These are phyloP conservation scores for Seriola dumerili DNA, from an alignment of 2,113 vertebrate species.

Conservation along the genomic window DNA sequence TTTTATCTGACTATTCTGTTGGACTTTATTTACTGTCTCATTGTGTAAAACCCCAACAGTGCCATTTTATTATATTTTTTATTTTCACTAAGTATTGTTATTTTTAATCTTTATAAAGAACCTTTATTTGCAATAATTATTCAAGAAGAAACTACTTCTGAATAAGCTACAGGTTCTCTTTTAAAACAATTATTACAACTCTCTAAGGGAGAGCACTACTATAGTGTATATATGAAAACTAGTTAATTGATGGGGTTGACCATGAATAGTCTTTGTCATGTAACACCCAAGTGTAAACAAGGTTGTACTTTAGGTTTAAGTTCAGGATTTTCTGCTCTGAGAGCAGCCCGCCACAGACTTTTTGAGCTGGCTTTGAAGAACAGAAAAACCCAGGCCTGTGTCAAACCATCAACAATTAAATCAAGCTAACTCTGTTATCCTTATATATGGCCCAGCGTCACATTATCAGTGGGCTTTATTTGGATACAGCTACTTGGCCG, in stretches of 20 bases:
- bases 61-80: too few relatives aligned
- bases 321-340: not conserved
- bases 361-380: not conserved
- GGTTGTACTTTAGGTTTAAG: not conserved
- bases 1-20: too few relatives aligned
- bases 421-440: slow-evolving; percentile 38
- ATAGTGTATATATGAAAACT: not conserved
- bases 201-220: too few relatives aligned
- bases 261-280: not conserved
- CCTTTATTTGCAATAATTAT: not conserved
- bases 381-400: not conserved
- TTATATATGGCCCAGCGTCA: not conserved
- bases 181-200: not conserved
- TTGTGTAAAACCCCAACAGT: too few relatives aligned
- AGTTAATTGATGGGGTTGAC: not conserved
- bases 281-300: not conserved
- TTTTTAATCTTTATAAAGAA: not conserved
- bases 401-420: slow-evolving; percentile 37
- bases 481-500: too few relatives aligned
- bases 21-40: too few relatives aligned
- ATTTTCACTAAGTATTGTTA: too few relatives aligned
- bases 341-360: not conserved
- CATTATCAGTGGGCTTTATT: too few relatives aligned
- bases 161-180: not conserved
- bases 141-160: not conserved